These are phyloP conservation scores for Pteruthius melanotis DNA, from an alignment of 2,113 vertebrate genomes.

Conservation along the genomic window DNA sequence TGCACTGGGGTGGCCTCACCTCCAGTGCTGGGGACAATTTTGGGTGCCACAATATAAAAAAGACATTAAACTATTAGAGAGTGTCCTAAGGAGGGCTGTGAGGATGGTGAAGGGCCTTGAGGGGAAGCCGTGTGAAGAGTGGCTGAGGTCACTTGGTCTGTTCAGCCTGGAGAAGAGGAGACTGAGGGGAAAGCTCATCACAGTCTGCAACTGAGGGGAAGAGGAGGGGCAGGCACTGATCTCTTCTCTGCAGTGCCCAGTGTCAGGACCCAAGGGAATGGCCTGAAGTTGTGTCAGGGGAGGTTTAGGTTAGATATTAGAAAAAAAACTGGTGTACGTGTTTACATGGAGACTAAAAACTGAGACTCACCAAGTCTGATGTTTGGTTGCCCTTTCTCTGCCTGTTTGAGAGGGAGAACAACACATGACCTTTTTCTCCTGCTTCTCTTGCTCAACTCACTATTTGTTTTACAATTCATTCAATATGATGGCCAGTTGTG, in stretches of 20 bases:
- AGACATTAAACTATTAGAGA: background rate
- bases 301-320: background rate
- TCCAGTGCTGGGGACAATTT: rapidly evolving
- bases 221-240: background rate
- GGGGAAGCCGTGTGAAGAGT: rapidly evolving
- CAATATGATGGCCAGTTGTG: background rate
- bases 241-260: background rate
- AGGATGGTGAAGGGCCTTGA: background rate
- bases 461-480: background rate
- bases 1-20: rapidly evolving
- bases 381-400: background rate
- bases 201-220: background rate
- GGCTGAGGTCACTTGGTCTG: rapidly evolving
- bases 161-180: background rate
- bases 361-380: rapidly evolving
- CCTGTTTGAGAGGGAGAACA: background rate
- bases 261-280: background rate
- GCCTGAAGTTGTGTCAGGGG: background rate
- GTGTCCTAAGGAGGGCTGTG: background rate
- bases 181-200: rapidly evolving
- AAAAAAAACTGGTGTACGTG: background rate
- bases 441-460: background rate
- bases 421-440: background rate
- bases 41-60: background rate
- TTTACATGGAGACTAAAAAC: background rate